Evolutionary conservation across 53 echinoderm and acorn worm species (phyloP).

Genomic region (Pentamera pediparva): DNA sequence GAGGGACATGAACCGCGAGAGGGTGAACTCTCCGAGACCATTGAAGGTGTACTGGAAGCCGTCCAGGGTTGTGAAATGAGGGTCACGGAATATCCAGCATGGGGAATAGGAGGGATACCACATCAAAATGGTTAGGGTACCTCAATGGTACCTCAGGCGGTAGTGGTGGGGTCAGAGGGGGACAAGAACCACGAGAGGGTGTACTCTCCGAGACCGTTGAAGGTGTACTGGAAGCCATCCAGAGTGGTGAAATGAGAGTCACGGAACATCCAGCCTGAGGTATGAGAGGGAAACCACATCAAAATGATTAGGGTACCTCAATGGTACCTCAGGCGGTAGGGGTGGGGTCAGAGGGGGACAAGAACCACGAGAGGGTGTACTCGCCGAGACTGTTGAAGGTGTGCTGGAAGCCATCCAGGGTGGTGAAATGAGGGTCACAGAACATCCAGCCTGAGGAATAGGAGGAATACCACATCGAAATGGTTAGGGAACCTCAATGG

Average conservation of each 20-base stretch:
- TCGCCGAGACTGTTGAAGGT: constrained; percentile 96
- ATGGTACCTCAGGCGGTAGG: no score
- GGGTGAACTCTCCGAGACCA: constrained; percentile 81
- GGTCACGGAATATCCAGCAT: constrained; percentile 79
- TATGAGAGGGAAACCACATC: neutral
- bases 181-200: constrained; percentile 35
- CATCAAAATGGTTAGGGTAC: no score
- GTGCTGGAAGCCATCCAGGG: constrained; percentile 62
- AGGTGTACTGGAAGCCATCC: constrained; percentile 71
- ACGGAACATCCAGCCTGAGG: constrained; percentile 63
- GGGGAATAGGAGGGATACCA: neutral
- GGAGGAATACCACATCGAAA: no score
- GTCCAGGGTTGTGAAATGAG: constrained; percentile 84
- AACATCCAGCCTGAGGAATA: constrained; percentile 54
- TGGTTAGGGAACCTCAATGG: no score
- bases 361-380: constrained; percentile 49
- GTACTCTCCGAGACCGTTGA: constrained; percentile 94
- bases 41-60: constrained; percentile 76
- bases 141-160: no score
- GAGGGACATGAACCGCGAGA: constrained; percentile 34
- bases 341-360: no score
- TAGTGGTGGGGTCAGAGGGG: no score
- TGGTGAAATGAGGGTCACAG: constrained; percentile 87
- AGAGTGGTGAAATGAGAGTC: constrained; percentile 88
- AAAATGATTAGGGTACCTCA: no score